Evolutionary conservation across 2,797 vertebrate species (phyloP).

Genomic region (Notolepis coatsorum): DNA sequence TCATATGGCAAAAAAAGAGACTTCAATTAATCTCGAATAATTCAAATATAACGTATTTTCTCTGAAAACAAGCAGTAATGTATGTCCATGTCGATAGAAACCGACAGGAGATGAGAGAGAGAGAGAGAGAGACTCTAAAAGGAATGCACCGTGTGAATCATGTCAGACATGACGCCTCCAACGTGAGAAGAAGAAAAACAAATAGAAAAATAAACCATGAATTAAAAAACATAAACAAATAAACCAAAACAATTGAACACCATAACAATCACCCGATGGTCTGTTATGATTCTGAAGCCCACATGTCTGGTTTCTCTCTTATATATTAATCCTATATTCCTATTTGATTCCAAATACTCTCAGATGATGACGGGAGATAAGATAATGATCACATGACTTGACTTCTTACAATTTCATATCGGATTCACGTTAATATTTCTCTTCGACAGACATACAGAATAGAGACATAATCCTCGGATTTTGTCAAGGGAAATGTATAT

Average conservation of each 20-base stretch:
- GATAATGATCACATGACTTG: conserved; percentile 77
- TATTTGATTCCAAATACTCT: conserved; percentile 74
- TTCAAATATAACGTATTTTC: conserved; percentile 32
- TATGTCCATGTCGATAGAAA: conserved; percentile 63
- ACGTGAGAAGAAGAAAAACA: conserved; percentile 83
- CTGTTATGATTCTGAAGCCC: conserved; percentile 60
- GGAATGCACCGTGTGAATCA: conserved; percentile 77
- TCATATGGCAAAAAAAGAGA: conserved; percentile 19
- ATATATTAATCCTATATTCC: conserved; percentile 72
- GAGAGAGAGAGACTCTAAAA: conserved; percentile 69
- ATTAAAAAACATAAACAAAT: conserved; percentile 39
- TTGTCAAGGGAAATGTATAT: conserved; percentile 87
- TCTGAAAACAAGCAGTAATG: conserved; percentile 42
- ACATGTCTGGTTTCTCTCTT: conserved; percentile 63
- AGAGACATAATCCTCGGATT: conserved; percentile 79
- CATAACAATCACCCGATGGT: conserved; percentile 61
- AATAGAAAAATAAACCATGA: conserved; percentile 70
- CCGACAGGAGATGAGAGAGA: conserved; percentile 69
- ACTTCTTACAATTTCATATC: conserved; percentile 79
- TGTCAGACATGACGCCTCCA: conserved; percentile 84
- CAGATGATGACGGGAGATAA: conserved; percentile 70
- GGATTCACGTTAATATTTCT: conserved; percentile 84
- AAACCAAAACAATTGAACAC: conserved; percentile 77
- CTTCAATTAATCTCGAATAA: conserved; percentile 35
- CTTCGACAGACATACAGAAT: conserved; percentile 88